These are phyloP conservation scores for Deilephila elpenor DNA, from an alignment of 2,888 invertebrate genomes.

Conservation along the genomic window DNA sequence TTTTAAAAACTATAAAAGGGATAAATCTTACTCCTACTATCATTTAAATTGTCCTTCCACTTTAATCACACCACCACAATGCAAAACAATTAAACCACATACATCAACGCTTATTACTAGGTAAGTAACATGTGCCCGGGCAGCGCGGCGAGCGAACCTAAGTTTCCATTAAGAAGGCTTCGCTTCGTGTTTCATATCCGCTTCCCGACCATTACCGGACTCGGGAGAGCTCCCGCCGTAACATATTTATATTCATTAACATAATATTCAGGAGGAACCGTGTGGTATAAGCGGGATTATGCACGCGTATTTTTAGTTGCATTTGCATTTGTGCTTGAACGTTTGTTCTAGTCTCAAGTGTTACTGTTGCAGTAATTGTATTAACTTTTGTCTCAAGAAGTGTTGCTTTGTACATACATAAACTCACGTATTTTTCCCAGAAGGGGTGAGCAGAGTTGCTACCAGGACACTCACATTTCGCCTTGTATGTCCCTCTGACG, in stretches of 20 bases:
- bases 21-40: too few relatives aligned
- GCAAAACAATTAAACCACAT: conserved; percentile 10
- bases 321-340: not conserved
- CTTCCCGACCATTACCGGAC: conserved; percentile 23
- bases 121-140: not conserved
- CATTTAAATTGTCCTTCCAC: not conserved
- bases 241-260: conserved; percentile 25
- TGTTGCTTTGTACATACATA: not conserved
- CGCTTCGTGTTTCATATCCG: conserved; percentile 26
- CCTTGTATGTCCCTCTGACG: too few relatives aligned
- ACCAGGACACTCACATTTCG: too few relatives aligned
- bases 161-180: conserved; percentile 22
- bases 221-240: not conserved
- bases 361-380: too few relatives aligned
- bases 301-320: not conserved
- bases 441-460: too few relatives aligned
- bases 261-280: conserved; percentile 12
- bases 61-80: not conserved
- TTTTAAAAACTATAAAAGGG: too few relatives aligned
- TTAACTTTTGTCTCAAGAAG: too few relatives aligned
- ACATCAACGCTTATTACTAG: not conserved
- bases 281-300: conserved; percentile 19
- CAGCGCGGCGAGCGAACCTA: not conserved
- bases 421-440: too few relatives aligned
- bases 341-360: too few relatives aligned